These are phyloP conservation scores for Campoletis sonorensis DNA, from an alignment of 1,140 invertebrate species.

Conservation along the genomic window DNA sequence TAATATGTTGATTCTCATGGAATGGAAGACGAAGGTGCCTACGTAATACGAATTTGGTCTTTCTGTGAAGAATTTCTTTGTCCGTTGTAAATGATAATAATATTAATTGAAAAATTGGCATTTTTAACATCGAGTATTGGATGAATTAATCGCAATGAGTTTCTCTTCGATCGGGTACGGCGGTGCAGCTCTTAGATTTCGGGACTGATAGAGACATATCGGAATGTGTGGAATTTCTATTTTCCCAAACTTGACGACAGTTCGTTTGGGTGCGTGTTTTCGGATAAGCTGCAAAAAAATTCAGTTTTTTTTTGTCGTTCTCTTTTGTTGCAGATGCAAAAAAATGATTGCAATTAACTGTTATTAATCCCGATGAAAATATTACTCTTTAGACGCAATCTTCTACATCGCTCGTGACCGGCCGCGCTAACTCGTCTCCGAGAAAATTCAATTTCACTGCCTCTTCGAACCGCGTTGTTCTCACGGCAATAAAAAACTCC, in stretches of 20 bases:
- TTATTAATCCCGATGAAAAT: slow-evolving; percentile 34
- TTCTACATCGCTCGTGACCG: slow-evolving; percentile 44
- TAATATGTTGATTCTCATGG: too few species aligned
- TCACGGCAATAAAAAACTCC: background rate
- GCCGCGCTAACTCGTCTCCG: slow-evolving; percentile 47
- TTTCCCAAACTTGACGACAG: slow-evolving; percentile 55
- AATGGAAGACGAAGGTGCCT: background rate
- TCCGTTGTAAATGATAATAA: too few species aligned
- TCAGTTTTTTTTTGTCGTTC: slow-evolving; percentile 17
- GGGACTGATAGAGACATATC: slow-evolving; percentile 32
- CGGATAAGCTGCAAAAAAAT: slow-evolving; percentile 51
- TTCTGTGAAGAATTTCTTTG: background rate
- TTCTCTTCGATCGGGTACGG: slow-evolving; percentile 52
- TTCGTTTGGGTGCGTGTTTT: slow-evolving; percentile 54
- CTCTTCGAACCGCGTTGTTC: background rate
- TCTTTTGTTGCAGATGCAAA: background rate
- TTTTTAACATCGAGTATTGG: too few species aligned
- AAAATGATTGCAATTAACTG: slow-evolving; percentile 35
- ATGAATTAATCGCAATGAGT: slow-evolving; percentile 6
- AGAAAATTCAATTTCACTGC: slow-evolving; percentile 45
- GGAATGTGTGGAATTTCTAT: slow-evolving; percentile 30
- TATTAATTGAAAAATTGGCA: too few species aligned
- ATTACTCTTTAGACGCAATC: slow-evolving; percentile 52
- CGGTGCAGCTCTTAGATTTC: slow-evolving; percentile 56
- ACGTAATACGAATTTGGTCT: background rate